Evolutionary conservation across 1,140 invertebrate genomes (phyloP).

Genomic region (Uloborus diversus): DNA sequence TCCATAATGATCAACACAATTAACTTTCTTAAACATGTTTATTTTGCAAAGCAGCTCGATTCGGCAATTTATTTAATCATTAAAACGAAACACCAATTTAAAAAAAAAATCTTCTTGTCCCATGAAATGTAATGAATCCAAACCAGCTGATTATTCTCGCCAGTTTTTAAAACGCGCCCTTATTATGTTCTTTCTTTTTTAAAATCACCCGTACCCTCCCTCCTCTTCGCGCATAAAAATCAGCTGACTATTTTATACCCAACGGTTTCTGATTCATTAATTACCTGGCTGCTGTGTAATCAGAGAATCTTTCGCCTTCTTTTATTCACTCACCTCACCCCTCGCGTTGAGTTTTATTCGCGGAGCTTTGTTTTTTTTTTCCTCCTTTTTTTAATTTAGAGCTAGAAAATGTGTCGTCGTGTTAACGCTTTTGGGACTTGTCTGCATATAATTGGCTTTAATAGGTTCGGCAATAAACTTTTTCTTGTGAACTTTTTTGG

Average conservation of each 20-base stretch:
- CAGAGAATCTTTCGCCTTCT: background rate
- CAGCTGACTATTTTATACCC: background rate
- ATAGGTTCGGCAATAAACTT: conserved; percentile 17
- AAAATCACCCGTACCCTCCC: background rate
- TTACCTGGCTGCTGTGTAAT: background rate
- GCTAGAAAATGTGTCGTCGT: background rate
- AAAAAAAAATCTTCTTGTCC: too few species aligned
- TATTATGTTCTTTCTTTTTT: background rate
- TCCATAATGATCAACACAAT: too few species aligned
- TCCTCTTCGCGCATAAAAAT: background rate
- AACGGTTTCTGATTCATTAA: background rate
- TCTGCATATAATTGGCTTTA: conserved; percentile 21
- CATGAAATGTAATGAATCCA: background rate
- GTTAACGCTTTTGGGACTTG: background rate
- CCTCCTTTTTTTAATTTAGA: too few species aligned
- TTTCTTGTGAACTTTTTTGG: background rate
- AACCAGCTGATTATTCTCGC: background rate
- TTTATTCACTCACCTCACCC: background rate
- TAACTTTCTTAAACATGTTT: too few species aligned
- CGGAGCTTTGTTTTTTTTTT: too few species aligned
- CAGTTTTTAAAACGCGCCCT: background rate
- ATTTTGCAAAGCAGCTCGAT: too few species aligned
- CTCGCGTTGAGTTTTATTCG: background rate
- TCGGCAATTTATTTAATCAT: too few species aligned
- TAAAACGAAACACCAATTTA: too few species aligned